Conservation (phyloP, 2,113 vertebrate genomes). For the Paraplagusia blochii region DNA sequence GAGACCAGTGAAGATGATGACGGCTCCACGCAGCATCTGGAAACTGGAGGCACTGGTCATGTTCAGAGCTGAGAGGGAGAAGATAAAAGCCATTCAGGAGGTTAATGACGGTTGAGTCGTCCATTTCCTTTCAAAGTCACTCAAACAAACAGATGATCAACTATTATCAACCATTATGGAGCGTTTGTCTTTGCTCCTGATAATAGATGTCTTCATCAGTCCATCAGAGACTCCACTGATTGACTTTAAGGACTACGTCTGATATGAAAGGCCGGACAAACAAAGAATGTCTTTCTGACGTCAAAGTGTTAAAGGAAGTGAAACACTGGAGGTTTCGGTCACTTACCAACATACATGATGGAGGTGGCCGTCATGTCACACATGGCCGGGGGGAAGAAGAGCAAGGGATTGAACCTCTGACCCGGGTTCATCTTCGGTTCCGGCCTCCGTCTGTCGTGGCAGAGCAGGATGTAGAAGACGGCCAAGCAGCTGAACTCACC, state of each 20-base stretch:
- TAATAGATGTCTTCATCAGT: not conserved
- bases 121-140: not conserved
- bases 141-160: not conserved
- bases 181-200: constrained; percentile 1
- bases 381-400: constrained; percentile 89
- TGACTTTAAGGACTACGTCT: constrained; percentile 8
- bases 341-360: constrained; percentile 95
- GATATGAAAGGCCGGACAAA: not conserved
- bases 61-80: constrained; percentile 78
- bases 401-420: constrained; percentile 81
- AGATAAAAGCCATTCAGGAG: not conserved
- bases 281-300: too few species aligned
- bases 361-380: constrained; percentile 92
- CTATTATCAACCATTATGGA: not conserved
- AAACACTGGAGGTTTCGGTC: not conserved
- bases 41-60: constrained; percentile 97
- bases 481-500: constrained; percentile 87
- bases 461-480: constrained; percentile 83
- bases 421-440: constrained; percentile 73
- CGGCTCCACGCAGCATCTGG: constrained; percentile 92
- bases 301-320: not conserved
- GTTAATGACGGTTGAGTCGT: not conserved
- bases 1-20: constrained; percentile 92
- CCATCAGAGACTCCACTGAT: not conserved
- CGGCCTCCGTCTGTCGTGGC: constrained; percentile 66